A percentile compares a stretch with the other conserved stretches of the same genome.
These are phyloP conservation scores for Carlito syrichta DNA, from an alignment of 2,113 vertebrate species.

Conservation along the genomic window DNA sequence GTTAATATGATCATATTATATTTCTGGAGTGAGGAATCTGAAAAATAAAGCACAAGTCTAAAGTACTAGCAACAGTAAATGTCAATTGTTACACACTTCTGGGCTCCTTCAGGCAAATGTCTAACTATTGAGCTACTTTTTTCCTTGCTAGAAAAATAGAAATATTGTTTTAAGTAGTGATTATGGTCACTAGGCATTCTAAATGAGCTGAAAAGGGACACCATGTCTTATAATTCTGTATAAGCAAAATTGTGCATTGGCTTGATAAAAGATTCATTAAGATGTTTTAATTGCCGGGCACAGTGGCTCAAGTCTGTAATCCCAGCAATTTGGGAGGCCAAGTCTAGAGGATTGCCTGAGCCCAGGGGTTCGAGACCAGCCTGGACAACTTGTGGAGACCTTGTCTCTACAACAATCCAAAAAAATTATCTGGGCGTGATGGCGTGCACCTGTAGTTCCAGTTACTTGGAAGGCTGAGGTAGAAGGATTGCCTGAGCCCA, in stretches of 20 bases:
- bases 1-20: neutral
- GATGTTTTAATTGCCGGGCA: too few relatives aligned
- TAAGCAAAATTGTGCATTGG: neutral
- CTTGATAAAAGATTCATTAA: neutral
- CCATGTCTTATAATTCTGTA: neutral
- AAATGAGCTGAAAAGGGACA: neutral
- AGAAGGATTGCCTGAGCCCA: too few relatives aligned
- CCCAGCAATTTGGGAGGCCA: too few relatives aligned
- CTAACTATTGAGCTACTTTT: neutral
- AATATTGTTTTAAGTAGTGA: neutral
- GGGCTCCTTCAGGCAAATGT: neutral
- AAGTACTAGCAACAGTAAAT: neutral
- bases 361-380: too few relatives aligned
- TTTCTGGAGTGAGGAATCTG: neutral
- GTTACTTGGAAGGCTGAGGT: too few relatives aligned
- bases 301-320: too few relatives aligned
- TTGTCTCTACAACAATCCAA: too few relatives aligned
- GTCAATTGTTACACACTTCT: neutral
- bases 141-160: neutral
- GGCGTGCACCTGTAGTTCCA: too few relatives aligned
- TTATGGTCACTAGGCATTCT: neutral
- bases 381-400: too few relatives aligned
- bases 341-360: too few relatives aligned
- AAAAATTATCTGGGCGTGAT: too few relatives aligned
- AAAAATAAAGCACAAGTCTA: neutral